Conservation (phyloP, 2,888 invertebrate genomes). For the Nomada hirtipes region DNA sequence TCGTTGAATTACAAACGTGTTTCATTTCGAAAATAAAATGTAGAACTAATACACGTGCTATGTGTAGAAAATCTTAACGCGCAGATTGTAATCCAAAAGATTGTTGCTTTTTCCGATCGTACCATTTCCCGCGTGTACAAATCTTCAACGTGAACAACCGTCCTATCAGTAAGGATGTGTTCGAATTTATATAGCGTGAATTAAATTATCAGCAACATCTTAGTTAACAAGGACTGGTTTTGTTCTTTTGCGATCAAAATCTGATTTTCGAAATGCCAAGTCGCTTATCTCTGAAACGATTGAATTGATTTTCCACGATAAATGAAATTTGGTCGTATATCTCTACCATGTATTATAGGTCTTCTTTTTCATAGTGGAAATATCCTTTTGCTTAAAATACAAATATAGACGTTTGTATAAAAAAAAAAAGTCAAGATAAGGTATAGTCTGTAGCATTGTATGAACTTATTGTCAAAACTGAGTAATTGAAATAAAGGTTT, state of each 20-base stretch:
- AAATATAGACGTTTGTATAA: slow-evolving; percentile 59
- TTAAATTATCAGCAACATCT: slow-evolving; percentile 29
- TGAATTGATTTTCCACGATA: slow-evolving; percentile 24
- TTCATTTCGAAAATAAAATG: slow-evolving; percentile 10
- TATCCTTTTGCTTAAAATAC: slow-evolving; percentile 33
- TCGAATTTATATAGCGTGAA: slow-evolving; percentile 37
- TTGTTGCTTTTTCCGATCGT: slow-evolving; percentile 23
- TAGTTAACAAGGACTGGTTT: not conserved
- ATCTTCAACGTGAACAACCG: slow-evolving; percentile 37
- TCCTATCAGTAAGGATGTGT: slow-evolving; percentile 28
- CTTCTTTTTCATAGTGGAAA: slow-evolving; percentile 23
- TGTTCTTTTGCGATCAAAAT: slow-evolving; percentile 15
- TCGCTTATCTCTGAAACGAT: slow-evolving; percentile 4
- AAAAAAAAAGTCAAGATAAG: slow-evolving; percentile 58
- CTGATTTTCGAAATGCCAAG: not conserved
- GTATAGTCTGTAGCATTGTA: slow-evolving; percentile 73
- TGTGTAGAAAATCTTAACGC: slow-evolving; percentile 21
- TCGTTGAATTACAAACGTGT: slow-evolving; percentile 17
- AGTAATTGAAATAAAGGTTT: slow-evolving; percentile 76
- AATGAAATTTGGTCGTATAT: slow-evolving; percentile 35
- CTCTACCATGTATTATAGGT: slow-evolving; percentile 5
- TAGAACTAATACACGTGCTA: not conserved
- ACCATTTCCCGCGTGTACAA: slow-evolving; percentile 9
- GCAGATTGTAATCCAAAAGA: not conserved
- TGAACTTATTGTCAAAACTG: slow-evolving; percentile 77